phyloP scores from a whole-genome alignment of 2,113 vertebrate genomes.

The Tamias sibiricus region DNA sequence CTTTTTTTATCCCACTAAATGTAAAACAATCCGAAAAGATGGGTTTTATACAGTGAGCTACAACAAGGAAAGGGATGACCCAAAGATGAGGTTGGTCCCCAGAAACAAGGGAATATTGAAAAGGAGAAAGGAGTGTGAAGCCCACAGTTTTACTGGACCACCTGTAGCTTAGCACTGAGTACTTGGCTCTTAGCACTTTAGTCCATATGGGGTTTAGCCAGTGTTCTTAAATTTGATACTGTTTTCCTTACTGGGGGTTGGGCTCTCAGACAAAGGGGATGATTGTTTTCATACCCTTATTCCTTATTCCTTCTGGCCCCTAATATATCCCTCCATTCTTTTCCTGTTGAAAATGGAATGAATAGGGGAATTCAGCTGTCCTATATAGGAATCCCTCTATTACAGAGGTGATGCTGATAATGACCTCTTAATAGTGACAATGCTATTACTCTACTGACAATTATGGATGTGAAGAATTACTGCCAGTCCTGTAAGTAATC shows the following conservation, averaged over 20 bases:
- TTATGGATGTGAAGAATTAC: neutral
- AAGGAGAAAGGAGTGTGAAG: neutral
- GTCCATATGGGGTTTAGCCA: neutral
- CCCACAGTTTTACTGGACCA: fast-evolving
- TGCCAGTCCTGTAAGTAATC: neutral
- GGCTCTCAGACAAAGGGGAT: neutral
- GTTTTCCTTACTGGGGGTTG: neutral
- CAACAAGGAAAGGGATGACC: neutral
- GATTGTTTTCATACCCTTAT: neutral
- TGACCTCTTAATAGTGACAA: neutral
- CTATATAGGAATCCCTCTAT: neutral
- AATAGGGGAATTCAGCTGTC: neutral
- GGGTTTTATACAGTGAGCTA: neutral
- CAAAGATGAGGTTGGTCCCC: neutral
- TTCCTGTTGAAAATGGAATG: neutral
- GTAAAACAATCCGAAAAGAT: neutral
- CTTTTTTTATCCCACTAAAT: neutral
- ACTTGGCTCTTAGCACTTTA: neutral
- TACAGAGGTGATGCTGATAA: neutral
- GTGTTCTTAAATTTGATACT: neutral
- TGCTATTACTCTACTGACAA: slow-evolving; percentile 25
- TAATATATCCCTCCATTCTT: neutral
- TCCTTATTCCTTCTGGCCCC: neutral
- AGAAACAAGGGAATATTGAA: neutral
- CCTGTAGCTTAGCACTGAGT: neutral